Evolutionary conservation across 2,888 invertebrate genomes (phyloP), one percentile per base, ranked within the genome.

Genomic region (Hemicrepidius hirtus): DNA sequence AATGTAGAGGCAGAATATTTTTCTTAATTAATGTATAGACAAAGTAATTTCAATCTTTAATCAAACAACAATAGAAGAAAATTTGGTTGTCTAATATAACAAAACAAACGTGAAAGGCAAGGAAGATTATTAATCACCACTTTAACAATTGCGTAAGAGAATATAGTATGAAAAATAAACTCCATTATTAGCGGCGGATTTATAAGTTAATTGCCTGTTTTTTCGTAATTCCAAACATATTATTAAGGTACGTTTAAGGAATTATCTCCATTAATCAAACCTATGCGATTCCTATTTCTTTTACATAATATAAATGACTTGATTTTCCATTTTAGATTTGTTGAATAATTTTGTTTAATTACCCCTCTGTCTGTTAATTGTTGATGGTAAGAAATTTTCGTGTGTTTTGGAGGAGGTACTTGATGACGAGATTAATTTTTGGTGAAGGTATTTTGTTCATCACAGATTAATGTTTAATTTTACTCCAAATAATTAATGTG

Each of bases 141-240:
- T 53, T 50, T 53, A 53, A 53, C 53, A 53, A 53, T 53, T 53
- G 32, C 53, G 53, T 53, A 53, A 53, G 53, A 53, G 53, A 50
- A 32, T 53, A 16, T 32, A 53, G 28, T 32, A 53, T 53, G 53
- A 53, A 53, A 53, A 53, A 53, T 53, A 53, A 53, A 53, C 53
- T 53, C 53, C 53, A 53, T 53, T 53, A 53, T 53, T 53, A 53
- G 28, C 53, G 24, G n/a, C 28, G 32, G n/a, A 53, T 53, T 53
- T 53, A 32, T 53, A 53, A 53, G 53, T 53, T 53, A 53, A 53
- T 53, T 53, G 53, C 28, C 32, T 53, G 5, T 53, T 53, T 53
- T 53, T 53, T 53, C 53, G 28, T 53, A 24, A 24, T 53, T n/a
- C n/a, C 53, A 53, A 28, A 53, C 53, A 16, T 53, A 32, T 53